These are phyloP conservation scores for Petaurus breviceps DNA, from an alignment of 2,113 vertebrate genomes.

Conservation along the genomic window DNA sequence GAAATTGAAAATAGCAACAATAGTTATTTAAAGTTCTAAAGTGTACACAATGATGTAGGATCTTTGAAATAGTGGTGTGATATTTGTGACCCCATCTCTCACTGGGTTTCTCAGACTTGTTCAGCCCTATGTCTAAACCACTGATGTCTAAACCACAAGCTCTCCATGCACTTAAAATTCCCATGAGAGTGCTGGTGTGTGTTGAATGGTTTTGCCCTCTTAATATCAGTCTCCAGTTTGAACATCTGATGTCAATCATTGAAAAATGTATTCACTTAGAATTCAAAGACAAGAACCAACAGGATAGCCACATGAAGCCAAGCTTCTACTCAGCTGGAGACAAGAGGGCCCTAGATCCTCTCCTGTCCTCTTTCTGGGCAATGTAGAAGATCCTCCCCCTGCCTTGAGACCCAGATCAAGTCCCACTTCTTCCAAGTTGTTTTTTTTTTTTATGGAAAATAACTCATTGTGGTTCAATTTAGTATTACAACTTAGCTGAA, in stretches of 20 bases:
- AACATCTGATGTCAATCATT: not conserved
- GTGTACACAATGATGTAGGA: not conserved
- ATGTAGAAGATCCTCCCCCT: not conserved
- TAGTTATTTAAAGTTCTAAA: conserved; percentile 58
- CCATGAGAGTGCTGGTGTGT: conserved; percentile 40
- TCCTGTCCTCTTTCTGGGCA: not conserved
- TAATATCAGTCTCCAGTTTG: not conserved
- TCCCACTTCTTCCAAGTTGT: too few relatives aligned
- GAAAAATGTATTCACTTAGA: not conserved
- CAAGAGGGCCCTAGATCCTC: not conserved
- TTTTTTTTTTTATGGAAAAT: too few relatives aligned
- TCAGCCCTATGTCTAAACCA: conserved; percentile 66
- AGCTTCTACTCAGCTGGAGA: not conserved
- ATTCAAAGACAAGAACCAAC: not conserved
- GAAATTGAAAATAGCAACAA: not conserved
- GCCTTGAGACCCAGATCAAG: not conserved
- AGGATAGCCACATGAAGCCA: not conserved
- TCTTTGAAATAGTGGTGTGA: conserved; percentile 29
- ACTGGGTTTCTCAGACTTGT: conserved; percentile 15
- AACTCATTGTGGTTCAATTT: too few relatives aligned
- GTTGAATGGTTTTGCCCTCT: not conserved
- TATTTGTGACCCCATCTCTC: not conserved
- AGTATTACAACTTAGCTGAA: too few relatives aligned
- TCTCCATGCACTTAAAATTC: conserved; percentile 33
- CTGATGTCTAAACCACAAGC: conserved; percentile 52